Conservation (phyloP, 2,888 invertebrate species). For the Callosobruchus maculatus region DNA sequence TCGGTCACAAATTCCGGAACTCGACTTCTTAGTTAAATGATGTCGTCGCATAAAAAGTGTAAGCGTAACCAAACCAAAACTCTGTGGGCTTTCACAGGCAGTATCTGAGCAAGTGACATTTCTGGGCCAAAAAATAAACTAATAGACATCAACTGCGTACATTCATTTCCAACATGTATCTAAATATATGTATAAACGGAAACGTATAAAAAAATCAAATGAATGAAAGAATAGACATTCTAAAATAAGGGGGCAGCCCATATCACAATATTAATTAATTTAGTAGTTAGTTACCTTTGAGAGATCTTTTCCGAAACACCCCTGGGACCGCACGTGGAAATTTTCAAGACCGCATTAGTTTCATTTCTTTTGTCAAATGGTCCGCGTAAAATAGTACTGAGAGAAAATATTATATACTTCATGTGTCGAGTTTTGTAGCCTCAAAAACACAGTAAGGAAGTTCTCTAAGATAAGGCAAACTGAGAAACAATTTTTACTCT, state of each 20-base stretch:
- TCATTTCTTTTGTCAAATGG: constrained; percentile 2
- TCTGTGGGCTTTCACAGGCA: background rate
- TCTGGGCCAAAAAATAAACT: background rate
- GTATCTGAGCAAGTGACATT: background rate
- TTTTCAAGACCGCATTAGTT: constrained; percentile 29
- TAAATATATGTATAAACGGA: constrained; percentile 14
- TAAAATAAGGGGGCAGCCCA: constrained; percentile 50
- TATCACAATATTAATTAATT: constrained; percentile 32
- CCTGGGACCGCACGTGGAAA: constrained; percentile 65
- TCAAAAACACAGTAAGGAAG: background rate
- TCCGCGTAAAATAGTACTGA: background rate
- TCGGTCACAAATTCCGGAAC: too few relatives aligned
- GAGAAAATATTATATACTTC: background rate
- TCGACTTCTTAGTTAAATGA: too few relatives aligned
- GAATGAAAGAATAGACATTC: constrained; percentile 44
- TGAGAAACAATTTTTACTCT: too few relatives aligned
- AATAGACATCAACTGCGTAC: constrained; percentile 34
- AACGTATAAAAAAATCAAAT: constrained; percentile 28
- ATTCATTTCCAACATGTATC: constrained; percentile 40
- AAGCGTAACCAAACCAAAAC: too few relatives aligned
- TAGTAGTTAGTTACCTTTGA: constrained; percentile 79
- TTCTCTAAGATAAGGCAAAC: too few relatives aligned
- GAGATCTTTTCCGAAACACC: constrained; percentile 96
- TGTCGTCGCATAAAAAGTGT: too few relatives aligned
- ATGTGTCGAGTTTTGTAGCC: background rate